Conservation (phyloP, 2,113 vertebrate genomes). For the Gasterosteus nipponicus region DNA sequence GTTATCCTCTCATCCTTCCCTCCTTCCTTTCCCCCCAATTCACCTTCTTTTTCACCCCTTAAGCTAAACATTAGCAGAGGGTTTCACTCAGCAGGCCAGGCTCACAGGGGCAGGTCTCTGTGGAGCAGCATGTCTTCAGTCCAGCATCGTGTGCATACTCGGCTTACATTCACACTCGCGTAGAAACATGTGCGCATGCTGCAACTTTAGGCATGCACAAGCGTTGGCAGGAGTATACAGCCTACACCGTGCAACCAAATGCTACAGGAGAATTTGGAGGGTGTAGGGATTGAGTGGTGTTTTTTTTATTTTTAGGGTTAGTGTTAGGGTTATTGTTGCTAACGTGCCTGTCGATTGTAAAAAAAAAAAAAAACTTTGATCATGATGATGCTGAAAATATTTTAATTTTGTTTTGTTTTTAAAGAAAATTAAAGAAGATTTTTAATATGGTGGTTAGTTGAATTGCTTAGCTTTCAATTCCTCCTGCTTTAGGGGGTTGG, state of each 20-base stretch:
- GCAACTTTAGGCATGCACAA: conserved; percentile 5
- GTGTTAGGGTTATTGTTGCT: too few species aligned
- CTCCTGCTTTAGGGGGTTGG: not conserved
- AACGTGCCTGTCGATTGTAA: not conserved
- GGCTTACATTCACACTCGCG: conserved; percentile 6
- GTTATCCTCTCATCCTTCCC: conserved; percentile 61
- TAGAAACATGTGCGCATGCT: conserved; percentile 17
- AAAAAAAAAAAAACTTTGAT: conserved; percentile 19
- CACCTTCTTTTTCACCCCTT: conserved; percentile 71
- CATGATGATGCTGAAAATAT: not conserved
- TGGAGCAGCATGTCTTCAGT: conserved; percentile 67
- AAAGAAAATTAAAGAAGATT: not conserved
- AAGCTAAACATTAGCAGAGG: conserved; percentile 76
- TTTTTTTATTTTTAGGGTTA: conserved; percentile 32
- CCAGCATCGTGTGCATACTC: conserved; percentile 39
- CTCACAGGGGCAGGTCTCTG: conserved; percentile 69
- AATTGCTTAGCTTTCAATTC: not conserved
- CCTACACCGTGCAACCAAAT: not conserved
- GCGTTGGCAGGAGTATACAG: conserved; percentile 6
- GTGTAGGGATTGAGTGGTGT: not conserved
- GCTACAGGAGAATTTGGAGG: not conserved
- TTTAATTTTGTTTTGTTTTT: too few species aligned
- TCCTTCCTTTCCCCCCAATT: conserved; percentile 32
- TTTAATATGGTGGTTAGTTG: not conserved
- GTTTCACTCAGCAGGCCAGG: conserved; percentile 75